Evolutionary conservation across 2,797 vertebrate genomes (phyloP).

Genomic region (Zenarchopterus dispar): DNA sequence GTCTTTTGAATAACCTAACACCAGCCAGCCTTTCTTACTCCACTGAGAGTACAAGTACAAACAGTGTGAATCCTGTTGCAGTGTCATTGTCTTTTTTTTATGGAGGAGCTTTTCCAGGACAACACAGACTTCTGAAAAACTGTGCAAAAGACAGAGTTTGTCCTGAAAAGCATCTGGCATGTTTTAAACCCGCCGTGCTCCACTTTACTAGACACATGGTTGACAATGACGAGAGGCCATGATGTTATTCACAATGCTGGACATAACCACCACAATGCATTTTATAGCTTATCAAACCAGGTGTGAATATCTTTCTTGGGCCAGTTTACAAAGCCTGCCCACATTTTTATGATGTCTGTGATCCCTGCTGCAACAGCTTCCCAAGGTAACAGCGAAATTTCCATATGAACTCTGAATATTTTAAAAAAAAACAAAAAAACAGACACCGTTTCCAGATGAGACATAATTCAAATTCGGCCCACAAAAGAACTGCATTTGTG

Average conservation of each 20-base stretch:
- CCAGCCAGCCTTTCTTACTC: no score
- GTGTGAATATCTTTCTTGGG: constrained; percentile 36
- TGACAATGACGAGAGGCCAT: constrained; percentile 29
- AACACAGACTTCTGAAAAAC: no score
- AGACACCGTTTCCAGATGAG: constrained; percentile 29
- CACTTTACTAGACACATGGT: constrained; percentile 16
- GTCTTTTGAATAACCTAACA: no score
- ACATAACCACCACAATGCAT: constrained; percentile 22
- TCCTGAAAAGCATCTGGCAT: no score
- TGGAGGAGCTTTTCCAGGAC: no score
- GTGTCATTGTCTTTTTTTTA: no score
- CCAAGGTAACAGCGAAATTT: constrained; percentile 38
- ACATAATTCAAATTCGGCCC: constrained; percentile 50
- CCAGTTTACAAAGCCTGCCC: constrained; percentile 37
- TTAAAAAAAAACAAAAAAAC: constrained; percentile 31
- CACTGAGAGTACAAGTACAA: no score
- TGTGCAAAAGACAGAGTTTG: no score
- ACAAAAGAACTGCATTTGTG: constrained; percentile 20
- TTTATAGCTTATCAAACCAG: constrained; percentile 28
- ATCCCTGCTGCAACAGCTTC: constrained; percentile 40
- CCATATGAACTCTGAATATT: constrained; percentile 36
- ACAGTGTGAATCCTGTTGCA: no score
- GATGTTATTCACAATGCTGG: constrained; percentile 18
- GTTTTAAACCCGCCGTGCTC: no score
- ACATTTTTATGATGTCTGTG: constrained; percentile 38